phyloP scores from a whole-genome alignment of 2,113 vertebrate species.

The Gallinago undulata region DNA sequence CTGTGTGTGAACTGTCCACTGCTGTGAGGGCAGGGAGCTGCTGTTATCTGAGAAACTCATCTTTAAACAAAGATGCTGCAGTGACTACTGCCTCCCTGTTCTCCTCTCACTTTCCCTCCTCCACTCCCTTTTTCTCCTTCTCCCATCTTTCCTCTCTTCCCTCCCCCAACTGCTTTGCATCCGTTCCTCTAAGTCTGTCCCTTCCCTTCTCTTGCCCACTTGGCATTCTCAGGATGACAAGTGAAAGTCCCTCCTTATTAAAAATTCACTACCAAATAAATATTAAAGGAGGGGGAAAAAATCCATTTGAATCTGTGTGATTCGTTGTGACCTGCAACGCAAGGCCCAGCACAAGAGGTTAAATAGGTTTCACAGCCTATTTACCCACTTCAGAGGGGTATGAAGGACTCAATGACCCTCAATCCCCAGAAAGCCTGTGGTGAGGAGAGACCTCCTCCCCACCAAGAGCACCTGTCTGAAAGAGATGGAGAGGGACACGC shows the following conservation, averaged over 20 bases:
- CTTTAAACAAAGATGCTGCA: not conserved
- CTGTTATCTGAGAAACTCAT: slow-evolving; percentile 9
- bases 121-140: not conserved
- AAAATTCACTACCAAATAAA: slow-evolving; percentile 45
- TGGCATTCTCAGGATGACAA: not conserved
- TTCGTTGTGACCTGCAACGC: not conserved
- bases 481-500: not conserved
- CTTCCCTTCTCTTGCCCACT: not conserved
- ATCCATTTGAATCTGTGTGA: not conserved
- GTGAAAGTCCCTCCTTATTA: not conserved
- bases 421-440: not conserved
- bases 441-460: not conserved
- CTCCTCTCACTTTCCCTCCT: not conserved
- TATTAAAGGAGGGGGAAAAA: not conserved
- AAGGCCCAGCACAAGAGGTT: not conserved
- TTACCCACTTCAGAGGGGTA: not conserved
- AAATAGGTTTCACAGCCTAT: not conserved
- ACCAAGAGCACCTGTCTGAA: not conserved
- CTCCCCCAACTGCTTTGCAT: not conserved
- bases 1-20: not conserved
- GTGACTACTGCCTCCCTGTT: not conserved
- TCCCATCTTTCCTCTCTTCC: not conserved
- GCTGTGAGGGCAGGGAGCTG: not conserved
- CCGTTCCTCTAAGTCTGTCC: not conserved
- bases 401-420: not conserved